Evolutionary conservation across 2,113 vertebrate species (phyloP).

Genomic region (Xenopus borealis): DNA sequence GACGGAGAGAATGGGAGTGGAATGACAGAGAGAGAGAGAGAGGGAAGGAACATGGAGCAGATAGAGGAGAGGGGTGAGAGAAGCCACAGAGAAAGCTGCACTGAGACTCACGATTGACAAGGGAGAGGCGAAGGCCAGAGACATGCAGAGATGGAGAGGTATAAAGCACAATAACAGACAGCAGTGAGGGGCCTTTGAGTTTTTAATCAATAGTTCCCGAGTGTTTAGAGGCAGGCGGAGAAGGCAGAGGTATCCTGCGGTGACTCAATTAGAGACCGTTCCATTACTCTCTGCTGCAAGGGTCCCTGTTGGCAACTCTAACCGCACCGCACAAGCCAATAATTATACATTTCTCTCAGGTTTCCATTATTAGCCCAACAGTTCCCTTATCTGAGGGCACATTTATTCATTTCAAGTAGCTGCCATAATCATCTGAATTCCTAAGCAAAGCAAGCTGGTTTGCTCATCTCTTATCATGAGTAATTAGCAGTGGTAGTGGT

Average conservation of each 20-base stretch:
- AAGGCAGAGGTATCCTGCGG: constrained; percentile 20
- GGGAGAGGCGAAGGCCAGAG: not conserved
- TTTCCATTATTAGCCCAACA: too few species aligned
- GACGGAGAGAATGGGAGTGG: not conserved
- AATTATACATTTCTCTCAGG: not conserved
- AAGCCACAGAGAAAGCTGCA: not conserved
- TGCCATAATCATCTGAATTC: too few species aligned
- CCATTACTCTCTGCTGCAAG: constrained; percentile 20
- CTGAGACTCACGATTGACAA: not conserved
- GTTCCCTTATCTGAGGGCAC: too few species aligned
- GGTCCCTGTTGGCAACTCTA: not conserved
- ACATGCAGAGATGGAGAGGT: constrained; percentile 10
- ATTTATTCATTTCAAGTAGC: too few species aligned
- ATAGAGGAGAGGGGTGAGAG: not conserved
- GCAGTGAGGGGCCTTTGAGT: constrained; percentile 34
- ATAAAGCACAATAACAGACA: constrained; percentile 26
- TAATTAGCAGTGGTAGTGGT: too few species aligned
- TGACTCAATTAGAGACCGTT: constrained; percentile 36
- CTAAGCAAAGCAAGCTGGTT: too few species aligned
- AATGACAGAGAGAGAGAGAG: not conserved
- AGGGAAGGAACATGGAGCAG: not conserved
- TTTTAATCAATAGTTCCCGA: constrained; percentile 43
- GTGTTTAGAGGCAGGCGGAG: constrained; percentile 38
- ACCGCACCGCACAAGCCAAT: not conserved
- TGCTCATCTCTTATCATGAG: too few species aligned